phyloP scores from a whole-genome alignment of 2,113 vertebrate genomes.

The Nanorana parkeri region DNA sequence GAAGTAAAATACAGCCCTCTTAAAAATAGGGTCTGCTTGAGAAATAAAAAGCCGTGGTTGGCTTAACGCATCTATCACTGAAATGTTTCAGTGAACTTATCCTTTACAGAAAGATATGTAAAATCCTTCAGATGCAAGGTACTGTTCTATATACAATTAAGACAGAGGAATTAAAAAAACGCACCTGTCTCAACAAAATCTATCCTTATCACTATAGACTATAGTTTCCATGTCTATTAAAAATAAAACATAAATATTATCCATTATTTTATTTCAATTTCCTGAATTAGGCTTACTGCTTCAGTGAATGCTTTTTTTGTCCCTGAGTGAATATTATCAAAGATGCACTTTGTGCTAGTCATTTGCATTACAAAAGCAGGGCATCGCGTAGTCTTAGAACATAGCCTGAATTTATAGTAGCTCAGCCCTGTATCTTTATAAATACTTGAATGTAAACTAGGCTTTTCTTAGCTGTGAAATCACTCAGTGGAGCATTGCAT shows the following conservation, averaged over 20 bases:
- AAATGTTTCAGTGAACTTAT: too few relatives aligned
- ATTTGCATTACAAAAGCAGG: constrained; percentile 88
- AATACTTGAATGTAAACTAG: constrained; percentile 60
- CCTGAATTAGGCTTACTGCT: constrained; percentile 83
- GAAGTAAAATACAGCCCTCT: too few relatives aligned
- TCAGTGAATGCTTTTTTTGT: constrained; percentile 81
- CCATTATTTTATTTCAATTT: constrained; percentile 74
- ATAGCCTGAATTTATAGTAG: constrained; percentile 76
- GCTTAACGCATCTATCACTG: too few relatives aligned
- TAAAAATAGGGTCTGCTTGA: too few relatives aligned
- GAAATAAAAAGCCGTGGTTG: too few relatives aligned
- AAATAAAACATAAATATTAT: constrained; percentile 68
- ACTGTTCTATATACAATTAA: too few relatives aligned
- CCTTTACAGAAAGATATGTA: too few relatives aligned
- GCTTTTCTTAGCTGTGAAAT: constrained; percentile 51
- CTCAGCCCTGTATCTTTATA: constrained; percentile 64
- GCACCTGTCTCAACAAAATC: neutral
- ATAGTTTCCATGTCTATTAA: constrained; percentile 66
- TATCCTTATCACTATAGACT: neutral
- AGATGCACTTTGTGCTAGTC: constrained; percentile 83
- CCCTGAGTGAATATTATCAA: constrained; percentile 87
- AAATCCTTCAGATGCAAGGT: too few relatives aligned
- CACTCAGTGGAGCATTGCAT: constrained; percentile 61
- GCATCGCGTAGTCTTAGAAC: constrained; percentile 71
- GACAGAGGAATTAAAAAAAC: too few relatives aligned